These are phyloP conservation scores for Magallana gigas DNA, from an alignment of 1,140 invertebrate species.

Conservation along the genomic window DNA sequence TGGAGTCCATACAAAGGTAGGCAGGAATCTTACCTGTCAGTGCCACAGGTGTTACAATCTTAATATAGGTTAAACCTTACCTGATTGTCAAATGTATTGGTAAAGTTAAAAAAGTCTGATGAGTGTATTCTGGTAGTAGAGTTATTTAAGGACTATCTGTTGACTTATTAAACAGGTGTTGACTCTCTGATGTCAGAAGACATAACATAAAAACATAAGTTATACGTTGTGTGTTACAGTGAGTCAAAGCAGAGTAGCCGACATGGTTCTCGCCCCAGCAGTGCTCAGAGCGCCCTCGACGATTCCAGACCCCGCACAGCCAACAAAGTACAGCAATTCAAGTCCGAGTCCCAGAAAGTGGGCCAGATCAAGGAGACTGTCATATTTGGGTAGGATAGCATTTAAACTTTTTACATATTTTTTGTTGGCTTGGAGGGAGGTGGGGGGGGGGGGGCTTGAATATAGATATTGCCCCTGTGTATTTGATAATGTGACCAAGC, in stretches of 20 bases:
- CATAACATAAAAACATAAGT: background rate
- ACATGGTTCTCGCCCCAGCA: constrained; percentile 75
- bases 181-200: too few species aligned
- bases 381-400: constrained; percentile 60
- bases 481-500: too few species aligned
- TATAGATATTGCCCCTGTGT: too few species aligned
- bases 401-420: constrained; percentile 3
- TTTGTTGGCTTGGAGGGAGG: background rate
- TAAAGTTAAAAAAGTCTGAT: too few species aligned
- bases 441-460: too few species aligned
- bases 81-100: too few species aligned
- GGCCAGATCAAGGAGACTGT: constrained; percentile 84
- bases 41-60: too few species aligned
- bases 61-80: too few species aligned
- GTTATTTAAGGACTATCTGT: too few species aligned
- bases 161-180: too few species aligned
- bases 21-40: background rate
- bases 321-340: constrained; percentile 55
- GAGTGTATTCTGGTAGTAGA: too few species aligned
- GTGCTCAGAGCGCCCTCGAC: constrained; percentile 74
- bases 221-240: constrained; percentile 41
- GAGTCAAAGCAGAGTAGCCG: constrained; percentile 64
- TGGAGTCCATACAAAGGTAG: constrained; percentile 71
- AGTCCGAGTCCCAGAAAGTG: constrained; percentile 52
- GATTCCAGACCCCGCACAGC: constrained; percentile 61